A percentile compares a stretch with the other conserved stretches of the same genome.
Evolutionary conservation across 2,797 vertebrate genomes (phyloP).

Genomic region (Bovichtus diacanthus): DNA sequence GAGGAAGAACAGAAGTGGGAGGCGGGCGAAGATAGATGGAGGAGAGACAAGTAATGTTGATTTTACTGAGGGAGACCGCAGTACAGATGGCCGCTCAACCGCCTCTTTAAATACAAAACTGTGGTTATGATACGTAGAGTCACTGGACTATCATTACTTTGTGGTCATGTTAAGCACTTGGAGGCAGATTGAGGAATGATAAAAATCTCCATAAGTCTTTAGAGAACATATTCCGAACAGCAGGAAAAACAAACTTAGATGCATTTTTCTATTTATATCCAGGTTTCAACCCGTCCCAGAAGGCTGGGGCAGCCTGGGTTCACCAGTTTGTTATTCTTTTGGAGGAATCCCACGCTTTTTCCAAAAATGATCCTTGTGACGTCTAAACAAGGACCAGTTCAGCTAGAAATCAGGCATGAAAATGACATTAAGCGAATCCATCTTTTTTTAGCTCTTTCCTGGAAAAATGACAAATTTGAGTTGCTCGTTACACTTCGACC

Average conservation of each 20-base stretch:
- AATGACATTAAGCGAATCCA: slow-evolving; percentile 33
- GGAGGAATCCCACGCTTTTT: slow-evolving; percentile 77
- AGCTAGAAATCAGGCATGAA: slow-evolving; percentile 45
- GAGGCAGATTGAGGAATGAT: slow-evolving; percentile 12
- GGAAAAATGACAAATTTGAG: slow-evolving; percentile 28
- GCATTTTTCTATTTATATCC: slow-evolving; percentile 64
- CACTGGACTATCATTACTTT: slow-evolving; percentile 11
- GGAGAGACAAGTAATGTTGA: slow-evolving; percentile 49
- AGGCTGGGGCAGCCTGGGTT: slow-evolving; percentile 57
- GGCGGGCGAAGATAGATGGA: slow-evolving; percentile 60
- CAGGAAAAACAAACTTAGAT: slow-evolving; percentile 46
- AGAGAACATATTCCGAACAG: slow-evolving; percentile 23
- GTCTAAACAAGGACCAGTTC: slow-evolving; percentile 48
- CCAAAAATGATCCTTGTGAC: slow-evolving; percentile 60
- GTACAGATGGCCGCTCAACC: slow-evolving; percentile 30
- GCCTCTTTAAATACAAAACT: neutral
- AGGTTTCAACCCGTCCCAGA: slow-evolving; percentile 46
- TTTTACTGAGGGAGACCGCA: slow-evolving; percentile 40
- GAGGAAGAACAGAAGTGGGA: slow-evolving; percentile 64
- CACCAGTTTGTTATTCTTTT: slow-evolving; percentile 72
- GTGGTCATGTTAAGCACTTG: neutral
- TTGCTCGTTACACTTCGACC: slow-evolving; percentile 15
- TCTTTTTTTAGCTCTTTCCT: slow-evolving; percentile 57
- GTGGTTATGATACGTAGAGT: neutral
- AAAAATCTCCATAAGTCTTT: slow-evolving; percentile 7